Evolutionary conservation across 2,888 invertebrate species (phyloP), one percentile per base, ranked within the genome.

Genomic region (Hypolimnas misippus): DNA sequence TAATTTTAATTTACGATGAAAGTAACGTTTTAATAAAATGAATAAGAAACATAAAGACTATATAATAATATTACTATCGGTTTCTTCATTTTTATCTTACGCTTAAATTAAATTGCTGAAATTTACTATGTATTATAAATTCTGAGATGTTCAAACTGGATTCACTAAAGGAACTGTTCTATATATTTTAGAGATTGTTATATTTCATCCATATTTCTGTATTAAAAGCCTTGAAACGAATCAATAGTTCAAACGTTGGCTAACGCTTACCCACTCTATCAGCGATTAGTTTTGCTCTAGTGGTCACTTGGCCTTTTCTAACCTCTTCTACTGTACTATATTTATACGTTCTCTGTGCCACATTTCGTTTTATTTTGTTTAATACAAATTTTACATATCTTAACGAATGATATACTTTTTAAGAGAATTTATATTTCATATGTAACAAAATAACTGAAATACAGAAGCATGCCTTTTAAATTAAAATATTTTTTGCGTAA

Each of bases 231-330:
- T 53, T 76, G 77, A 77, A 77, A 77, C 70, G 77, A 86, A 89
- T 87, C 86, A 85, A 89, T 89, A 86, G 84, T 84, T 84, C 81
- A 82, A 85, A 84, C 84, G 86, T 81, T 85, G 82, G 86, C 86
- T 84, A 85, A 82, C 85, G 78, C 83, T 84, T 82, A 83, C 83
- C 79, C 80, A 82, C 87, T 91, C 89, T 87, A 89, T 91, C 89
- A 89, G 82, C 88, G 88, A 90, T 91, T 90, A 90, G 86, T 86
- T 82, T 84, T 89, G 90, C 86, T 89, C 89, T 87, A 78, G 77
- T 86, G 86, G 82, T 81, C 82, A 79, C 81, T 78, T 80, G 81
- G 79, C 79, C 56, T 67, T 67, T 67, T 57, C 52, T 29, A 49
- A 60, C 53, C 38, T 54, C 59, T 60, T 16, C n/a, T 35, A 33